phyloP scores from a whole-genome alignment of 92 coral and sea anemone species.

The Parazoanthus swiftii region DNA sequence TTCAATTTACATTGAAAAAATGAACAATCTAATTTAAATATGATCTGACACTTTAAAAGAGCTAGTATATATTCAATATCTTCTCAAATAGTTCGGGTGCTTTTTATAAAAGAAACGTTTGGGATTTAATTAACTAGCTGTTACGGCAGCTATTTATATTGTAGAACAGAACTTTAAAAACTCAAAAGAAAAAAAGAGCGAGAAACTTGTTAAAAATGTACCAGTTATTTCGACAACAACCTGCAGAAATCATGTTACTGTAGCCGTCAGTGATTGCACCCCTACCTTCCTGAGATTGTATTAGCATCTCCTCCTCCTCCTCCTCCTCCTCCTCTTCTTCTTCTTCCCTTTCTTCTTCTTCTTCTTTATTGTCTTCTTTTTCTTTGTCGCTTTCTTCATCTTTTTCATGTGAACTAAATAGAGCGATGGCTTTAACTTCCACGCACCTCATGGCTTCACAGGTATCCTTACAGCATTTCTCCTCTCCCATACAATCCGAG shows the following conservation, averaged over 20 bases:
- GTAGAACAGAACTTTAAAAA: no score
- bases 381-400: background rate
- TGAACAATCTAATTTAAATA: no score
- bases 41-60: no score
- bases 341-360: background rate
- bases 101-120: no score
- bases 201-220: background rate
- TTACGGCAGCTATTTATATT: no score
- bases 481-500: constrained; percentile 44
- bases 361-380: background rate
- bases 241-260: background rate
- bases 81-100: no score
- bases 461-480: constrained; percentile 35
- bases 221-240: background rate
- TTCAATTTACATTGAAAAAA: no score
- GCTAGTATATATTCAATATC: no score
- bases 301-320: background rate
- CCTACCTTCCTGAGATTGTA: background rate
- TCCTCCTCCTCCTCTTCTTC: background rate
- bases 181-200: background rate
- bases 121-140: background rate
- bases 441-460: constrained; percentile 38
- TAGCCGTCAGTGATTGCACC: background rate
- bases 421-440: constrained; percentile 22
- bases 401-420: constrained; percentile 10